Evolutionary conservation across 2,797 vertebrate species (phyloP).

Genomic region (Lateolabrax maculatus): DNA sequence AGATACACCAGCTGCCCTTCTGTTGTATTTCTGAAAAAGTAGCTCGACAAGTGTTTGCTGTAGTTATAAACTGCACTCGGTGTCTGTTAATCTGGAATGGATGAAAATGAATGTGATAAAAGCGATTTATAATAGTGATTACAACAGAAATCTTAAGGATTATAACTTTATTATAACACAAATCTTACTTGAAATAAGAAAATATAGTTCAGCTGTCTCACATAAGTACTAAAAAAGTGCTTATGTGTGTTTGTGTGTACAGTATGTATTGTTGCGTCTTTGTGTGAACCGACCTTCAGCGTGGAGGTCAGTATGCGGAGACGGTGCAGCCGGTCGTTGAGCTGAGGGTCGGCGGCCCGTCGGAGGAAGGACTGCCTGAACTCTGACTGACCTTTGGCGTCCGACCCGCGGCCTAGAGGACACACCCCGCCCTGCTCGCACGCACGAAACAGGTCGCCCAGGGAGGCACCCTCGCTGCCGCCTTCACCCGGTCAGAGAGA

Average conservation of each 20-base stretch:
- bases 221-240: background rate
- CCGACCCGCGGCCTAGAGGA: slow-evolving; percentile 87
- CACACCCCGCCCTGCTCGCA: slow-evolving; percentile 95
- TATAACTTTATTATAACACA: background rate
- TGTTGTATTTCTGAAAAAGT: background rate
- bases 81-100: too few relatives aligned
- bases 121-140: too few relatives aligned
- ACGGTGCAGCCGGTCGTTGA: slow-evolving; percentile 96
- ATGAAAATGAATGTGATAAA: too few relatives aligned
- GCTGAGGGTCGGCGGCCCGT: slow-evolving; percentile 94
- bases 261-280: background rate
- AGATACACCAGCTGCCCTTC: background rate
- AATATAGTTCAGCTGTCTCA: background rate
- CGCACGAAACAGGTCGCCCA: slow-evolving; percentile 95
- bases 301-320: slow-evolving; percentile 98
- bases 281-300: slow-evolving; percentile 90
- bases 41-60: background rate
- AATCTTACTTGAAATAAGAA: background rate
- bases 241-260: background rate
- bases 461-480: slow-evolving; percentile 89
- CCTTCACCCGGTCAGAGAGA: slow-evolving; percentile 46
- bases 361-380: slow-evolving; percentile 95
- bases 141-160: slow-evolving; percentile 15
- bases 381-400: slow-evolving; percentile 82
- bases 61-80: background rate